Conservation (phyloP, 2,797 vertebrate genomes). For the Manis pentadactyla region DNA sequence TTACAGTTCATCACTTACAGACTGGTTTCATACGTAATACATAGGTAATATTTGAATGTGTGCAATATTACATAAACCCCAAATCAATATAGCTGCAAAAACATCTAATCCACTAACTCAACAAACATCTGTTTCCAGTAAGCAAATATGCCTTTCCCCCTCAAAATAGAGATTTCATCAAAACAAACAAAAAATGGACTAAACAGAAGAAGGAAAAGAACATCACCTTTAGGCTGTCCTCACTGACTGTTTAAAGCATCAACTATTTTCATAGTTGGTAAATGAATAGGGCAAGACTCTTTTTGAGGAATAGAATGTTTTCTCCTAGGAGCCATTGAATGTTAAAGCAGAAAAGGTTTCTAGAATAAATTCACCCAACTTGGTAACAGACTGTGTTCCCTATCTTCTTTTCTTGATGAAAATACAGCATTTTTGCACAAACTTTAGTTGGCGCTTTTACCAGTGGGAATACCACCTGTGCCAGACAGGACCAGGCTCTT, state of each 20-base stretch:
- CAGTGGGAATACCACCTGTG: neutral
- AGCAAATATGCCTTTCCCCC: neutral
- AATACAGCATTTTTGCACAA: neutral
- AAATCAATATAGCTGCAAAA: neutral
- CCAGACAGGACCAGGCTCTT: neutral
- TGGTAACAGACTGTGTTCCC: neutral
- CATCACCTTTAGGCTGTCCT: neutral
- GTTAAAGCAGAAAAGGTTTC: conserved; percentile 18
- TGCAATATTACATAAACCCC: neutral
- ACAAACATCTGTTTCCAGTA: neutral
- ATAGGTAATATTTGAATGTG: neutral
- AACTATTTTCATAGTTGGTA: neutral
- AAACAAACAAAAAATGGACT: neutral
- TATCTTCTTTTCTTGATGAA: neutral
- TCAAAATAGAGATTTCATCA: conserved; percentile 1
- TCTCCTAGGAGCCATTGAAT: neutral
- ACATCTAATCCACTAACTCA: neutral
- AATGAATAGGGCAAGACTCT: neutral
- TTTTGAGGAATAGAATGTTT: neutral
- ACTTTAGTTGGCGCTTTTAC: neutral
- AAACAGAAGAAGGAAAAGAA: neutral
- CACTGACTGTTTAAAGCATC: neutral
- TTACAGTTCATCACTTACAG: neutral
- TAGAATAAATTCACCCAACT: conserved; percentile 4
- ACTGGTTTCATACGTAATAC: neutral